These are phyloP conservation scores for Danionella dracula DNA, from an alignment of 2,797 vertebrate species.

Conservation along the genomic window DNA sequence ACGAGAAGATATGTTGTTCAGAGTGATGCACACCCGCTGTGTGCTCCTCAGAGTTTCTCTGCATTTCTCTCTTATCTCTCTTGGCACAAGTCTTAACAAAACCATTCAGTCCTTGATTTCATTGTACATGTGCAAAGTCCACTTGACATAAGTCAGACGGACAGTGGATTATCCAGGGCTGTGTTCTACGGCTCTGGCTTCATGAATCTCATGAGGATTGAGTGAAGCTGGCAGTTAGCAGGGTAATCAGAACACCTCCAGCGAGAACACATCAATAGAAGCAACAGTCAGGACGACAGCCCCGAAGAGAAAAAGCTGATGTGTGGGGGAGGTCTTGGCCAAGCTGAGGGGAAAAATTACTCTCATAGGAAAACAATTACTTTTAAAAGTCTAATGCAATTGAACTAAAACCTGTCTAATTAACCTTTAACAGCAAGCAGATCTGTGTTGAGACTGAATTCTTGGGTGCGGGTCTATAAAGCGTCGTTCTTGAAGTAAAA, in stretches of 20 bases:
- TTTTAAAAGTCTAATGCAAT: not conserved
- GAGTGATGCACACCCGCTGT: constrained; percentile 49
- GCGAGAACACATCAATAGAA: constrained; percentile 22
- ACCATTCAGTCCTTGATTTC: not conserved
- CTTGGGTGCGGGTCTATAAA: constrained; percentile 30
- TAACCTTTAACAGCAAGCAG: constrained; percentile 23
- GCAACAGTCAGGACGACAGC: constrained; percentile 18
- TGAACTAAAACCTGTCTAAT: not conserved
- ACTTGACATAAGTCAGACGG: constrained; percentile 12
- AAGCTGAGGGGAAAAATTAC: too few species aligned
- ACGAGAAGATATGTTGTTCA: not conserved
- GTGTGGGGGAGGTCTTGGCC: not conserved
- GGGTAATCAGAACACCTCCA: constrained; percentile 30
- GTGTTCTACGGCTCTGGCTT: constrained; percentile 19
- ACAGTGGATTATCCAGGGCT: constrained; percentile 27
- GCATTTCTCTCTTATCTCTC: constrained; percentile 57
- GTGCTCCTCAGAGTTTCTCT: constrained; percentile 47
- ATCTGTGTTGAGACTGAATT: constrained; percentile 12
- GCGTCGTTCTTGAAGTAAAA: constrained; percentile 46
- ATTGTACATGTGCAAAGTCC: constrained; percentile 6
- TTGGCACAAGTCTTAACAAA: constrained; percentile 36
- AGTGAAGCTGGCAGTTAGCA: constrained; percentile 31
- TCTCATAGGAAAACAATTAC: constrained; percentile 18
- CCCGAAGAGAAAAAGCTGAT: not conserved
- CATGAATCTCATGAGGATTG: constrained; percentile 37